Evolutionary conservation across 2,888 invertebrate genomes (phyloP), one percentile per base, ranked within the genome.

Genomic region (Mystacides longicornis): DNA sequence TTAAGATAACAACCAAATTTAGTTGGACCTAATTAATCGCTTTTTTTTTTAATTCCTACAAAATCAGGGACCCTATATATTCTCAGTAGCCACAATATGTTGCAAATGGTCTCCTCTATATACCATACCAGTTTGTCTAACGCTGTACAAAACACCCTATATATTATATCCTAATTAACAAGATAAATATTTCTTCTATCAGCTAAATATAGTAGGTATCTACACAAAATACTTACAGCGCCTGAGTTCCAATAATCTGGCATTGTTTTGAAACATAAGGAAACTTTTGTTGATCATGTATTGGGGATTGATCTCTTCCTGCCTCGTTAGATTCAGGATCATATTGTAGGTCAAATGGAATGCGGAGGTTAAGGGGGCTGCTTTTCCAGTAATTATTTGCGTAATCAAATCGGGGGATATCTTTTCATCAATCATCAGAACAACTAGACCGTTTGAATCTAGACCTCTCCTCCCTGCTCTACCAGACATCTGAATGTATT

Each of bases 401-500:
- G 87, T 83, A 1, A 89, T 87, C 2, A 83, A 78, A 0, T 81
- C 73, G 0, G 87, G 86, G 21, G 89, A 89, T 61, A 99, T 92
- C 72, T 93, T 92, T 72, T 98, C 94, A 69, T 99, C 97, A 16
- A 99, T 88, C 96, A 99, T 99, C 47, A 98, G 78, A 63, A 99
- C 98, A 7, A 99, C 98, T 56, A 98, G 95, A 61, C 91, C 93
- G 70, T 93, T 92, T 70, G 96, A 95, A 70, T 99, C 99, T 47
- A 97, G 76, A 55, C 99, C 98, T 69, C 99, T 83, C 55, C 99
- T 83, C 2, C 99, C 99, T 0, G 99, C 99, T 61, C 99, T 82
- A 0, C 99, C 99, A 11, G 97, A 94, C 99, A 99, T 99, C 74
- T 99, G 99, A 63, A 99, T 98, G 68, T 99, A 99, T 73, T 99